Evolutionary conservation across 2,888 invertebrate species (phyloP).

Genomic region (Sepioteuthis lessoniana): DNA sequence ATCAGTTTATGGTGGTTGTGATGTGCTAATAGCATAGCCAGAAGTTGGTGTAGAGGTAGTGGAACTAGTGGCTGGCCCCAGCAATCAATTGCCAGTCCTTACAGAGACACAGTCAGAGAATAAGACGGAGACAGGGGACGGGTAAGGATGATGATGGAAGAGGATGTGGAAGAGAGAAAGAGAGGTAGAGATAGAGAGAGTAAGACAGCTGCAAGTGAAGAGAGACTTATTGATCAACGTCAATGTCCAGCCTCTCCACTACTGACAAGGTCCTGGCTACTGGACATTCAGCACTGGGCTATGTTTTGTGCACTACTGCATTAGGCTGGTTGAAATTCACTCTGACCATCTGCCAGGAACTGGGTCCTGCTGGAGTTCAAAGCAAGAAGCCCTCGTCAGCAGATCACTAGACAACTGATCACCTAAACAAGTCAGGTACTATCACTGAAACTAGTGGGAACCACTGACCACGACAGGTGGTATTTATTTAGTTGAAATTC

Average conservation of each 20-base stretch:
- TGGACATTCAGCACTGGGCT: conserved; percentile 25
- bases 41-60: conserved; percentile 35
- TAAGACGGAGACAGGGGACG: not conserved
- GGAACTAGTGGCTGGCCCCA: conserved; percentile 17
- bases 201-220: conserved; percentile 44
- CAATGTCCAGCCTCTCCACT: conserved; percentile 39
- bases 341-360: conserved; percentile 41
- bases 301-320: conserved; percentile 43
- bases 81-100: conserved; percentile 41
- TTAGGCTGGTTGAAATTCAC: not conserved
- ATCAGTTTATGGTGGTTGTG: conserved; percentile 44
- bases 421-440: conserved; percentile 38
- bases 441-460: conserved; percentile 35
- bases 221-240: conserved; percentile 46
- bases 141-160: not conserved
- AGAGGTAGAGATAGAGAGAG: not conserved
- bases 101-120: conserved; percentile 1
- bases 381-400: conserved; percentile 35
- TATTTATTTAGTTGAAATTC: conserved; percentile 44
- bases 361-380: conserved; percentile 37
- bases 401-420: conserved; percentile 40
- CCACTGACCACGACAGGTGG: conserved; percentile 42
- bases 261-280: conserved; percentile 42
- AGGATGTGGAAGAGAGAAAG: not conserved
- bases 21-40: conserved; percentile 37